Percentiles rank a stretch among this genome's conserved stretches.
phyloP scores from a whole-genome alignment of 2,113 vertebrate genomes.

The Condylura cristata region DNA sequence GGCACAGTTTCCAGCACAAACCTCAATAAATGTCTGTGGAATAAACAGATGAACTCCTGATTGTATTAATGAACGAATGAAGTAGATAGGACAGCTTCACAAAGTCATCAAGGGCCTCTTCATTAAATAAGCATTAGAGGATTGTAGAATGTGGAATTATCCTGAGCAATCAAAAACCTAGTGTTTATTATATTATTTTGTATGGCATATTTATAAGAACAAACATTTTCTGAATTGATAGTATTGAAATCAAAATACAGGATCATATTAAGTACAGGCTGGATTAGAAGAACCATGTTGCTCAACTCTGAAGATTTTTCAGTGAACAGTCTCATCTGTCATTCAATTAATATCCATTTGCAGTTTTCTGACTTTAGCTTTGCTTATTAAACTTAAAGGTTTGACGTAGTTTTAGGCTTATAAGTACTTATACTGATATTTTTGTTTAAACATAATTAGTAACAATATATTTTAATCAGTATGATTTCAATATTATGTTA shows the following conservation, averaged over 20 bases:
- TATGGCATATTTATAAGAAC: background rate
- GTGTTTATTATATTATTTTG: background rate
- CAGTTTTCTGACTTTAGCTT: constrained; percentile 12
- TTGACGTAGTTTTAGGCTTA: background rate
- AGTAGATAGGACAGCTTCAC: background rate
- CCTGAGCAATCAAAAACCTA: background rate
- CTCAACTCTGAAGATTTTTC: background rate
- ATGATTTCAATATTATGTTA: background rate
- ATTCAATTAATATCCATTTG: background rate
- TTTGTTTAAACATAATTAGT: constrained; percentile 11
- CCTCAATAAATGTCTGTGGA: background rate
- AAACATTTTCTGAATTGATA: background rate
- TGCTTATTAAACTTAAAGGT: constrained; percentile 18
- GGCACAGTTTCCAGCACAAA: background rate
- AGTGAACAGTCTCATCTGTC: background rate
- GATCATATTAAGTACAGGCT: background rate
- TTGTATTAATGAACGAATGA: background rate
- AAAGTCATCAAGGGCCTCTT: background rate
- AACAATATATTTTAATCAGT: background rate
- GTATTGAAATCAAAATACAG: constrained; percentile 12
- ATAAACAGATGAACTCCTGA: background rate
- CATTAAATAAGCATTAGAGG: constrained; percentile 16
- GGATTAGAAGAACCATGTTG: background rate
- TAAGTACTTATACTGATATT: background rate
- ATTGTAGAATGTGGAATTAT: background rate